Conservation (phyloP, 2,888 invertebrate genomes). For the Erebia palarica region DNA sequence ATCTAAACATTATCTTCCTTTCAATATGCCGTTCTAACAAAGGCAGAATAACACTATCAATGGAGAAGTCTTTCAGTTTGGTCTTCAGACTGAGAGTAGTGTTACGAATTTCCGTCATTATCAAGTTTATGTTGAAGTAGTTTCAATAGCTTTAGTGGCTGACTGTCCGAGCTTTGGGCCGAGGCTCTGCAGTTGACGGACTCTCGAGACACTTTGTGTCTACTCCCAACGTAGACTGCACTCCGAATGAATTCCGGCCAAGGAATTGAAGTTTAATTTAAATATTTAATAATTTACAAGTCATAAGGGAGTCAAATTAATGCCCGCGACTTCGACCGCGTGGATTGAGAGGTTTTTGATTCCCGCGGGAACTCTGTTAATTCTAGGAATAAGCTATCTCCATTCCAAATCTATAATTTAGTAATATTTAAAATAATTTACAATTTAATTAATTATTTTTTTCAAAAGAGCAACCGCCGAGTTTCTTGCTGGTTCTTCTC, state of each 20-base stretch:
- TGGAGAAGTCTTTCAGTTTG: background rate
- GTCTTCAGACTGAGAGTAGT: background rate
- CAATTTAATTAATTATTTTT: too few species aligned
- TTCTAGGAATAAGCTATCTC: too few species aligned
- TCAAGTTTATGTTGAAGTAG: conserved; percentile 3
- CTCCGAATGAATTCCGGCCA: background rate
- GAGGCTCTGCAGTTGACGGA: conserved; percentile 11
- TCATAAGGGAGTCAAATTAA: background rate
- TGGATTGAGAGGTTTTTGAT: too few species aligned
- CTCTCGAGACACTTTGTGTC: conserved; percentile 9
- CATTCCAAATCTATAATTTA: too few species aligned
- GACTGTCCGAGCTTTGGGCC: background rate
- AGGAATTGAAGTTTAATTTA: background rate
- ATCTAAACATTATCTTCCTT: too few species aligned
- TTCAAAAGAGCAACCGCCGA: too few species aligned
- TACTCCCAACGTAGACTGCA: conserved; percentile 1
- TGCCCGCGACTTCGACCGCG: too few species aligned
- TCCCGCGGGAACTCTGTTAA: too few species aligned
- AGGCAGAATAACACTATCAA: background rate
- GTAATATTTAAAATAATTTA: too few species aligned
- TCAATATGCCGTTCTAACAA: background rate
- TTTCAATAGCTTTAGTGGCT: conserved; percentile 1
- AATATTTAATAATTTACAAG: background rate
- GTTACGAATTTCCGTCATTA: conserved; percentile 4
- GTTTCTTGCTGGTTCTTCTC: too few species aligned